Conservation (phyloP, 1,140 invertebrate species). For the Monochamus saltuarius region DNA sequence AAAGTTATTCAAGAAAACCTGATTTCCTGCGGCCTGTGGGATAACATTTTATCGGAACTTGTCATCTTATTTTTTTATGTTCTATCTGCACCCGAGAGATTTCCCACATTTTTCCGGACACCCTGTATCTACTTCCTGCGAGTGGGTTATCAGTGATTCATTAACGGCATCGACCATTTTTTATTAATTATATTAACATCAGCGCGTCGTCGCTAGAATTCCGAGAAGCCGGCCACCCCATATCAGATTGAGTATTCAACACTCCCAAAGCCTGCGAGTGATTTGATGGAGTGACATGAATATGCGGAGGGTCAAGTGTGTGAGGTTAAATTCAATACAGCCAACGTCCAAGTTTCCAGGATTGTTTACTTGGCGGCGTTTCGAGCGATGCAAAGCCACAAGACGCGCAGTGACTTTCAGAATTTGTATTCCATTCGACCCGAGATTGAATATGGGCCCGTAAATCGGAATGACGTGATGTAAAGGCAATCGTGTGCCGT, state of each 20-base stretch:
- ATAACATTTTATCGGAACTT: no score
- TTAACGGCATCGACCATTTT: no score
- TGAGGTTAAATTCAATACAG: conserved; percentile 31
- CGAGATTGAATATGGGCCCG: conserved; percentile 10
- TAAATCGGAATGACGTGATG: conserved; percentile 23
- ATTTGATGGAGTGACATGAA: conserved; percentile 40
- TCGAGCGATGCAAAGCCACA: conserved; percentile 27
- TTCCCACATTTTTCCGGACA: no score
- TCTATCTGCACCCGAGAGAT: no score
- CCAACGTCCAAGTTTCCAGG: conserved; percentile 29
- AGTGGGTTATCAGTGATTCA: no score
- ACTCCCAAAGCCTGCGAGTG: conserved; percentile 29
- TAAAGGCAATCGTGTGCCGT: conserved; percentile 8
- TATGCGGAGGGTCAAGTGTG: conserved; percentile 34
- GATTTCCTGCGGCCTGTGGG: no score
- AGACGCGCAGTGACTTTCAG: conserved; percentile 28
- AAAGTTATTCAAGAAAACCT: no score
- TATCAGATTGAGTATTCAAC: conserved; percentile 39
- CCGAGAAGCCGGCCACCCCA: conserved; percentile 35
- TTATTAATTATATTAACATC: no score
- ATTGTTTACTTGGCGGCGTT: conserved; percentile 38
- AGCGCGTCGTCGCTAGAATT: conserved; percentile 12
- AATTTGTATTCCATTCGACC: conserved; percentile 13
- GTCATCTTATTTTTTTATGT: no score
- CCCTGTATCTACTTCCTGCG: no score